Evolutionary conservation across 2,113 vertebrate genomes (phyloP).

Genomic region (Cheirogaleus medius): DNA sequence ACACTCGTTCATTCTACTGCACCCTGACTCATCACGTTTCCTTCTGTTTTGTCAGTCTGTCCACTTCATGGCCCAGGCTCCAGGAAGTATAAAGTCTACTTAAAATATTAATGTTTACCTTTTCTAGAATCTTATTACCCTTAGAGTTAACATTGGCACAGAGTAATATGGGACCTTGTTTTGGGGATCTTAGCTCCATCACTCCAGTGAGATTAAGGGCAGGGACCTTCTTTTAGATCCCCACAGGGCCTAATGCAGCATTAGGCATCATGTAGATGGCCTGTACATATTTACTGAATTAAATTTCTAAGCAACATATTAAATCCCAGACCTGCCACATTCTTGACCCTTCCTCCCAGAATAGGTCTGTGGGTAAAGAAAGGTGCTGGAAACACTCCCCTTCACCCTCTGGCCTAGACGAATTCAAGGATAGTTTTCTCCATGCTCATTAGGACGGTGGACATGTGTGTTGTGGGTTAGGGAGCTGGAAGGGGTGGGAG

Average conservation of each 20-base stretch:
- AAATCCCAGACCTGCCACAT: neutral
- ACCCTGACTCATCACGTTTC: neutral
- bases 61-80: neutral
- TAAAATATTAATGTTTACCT: conserved; percentile 26
- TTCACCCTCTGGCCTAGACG: neutral
- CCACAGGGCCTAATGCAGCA: neutral
- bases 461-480: neutral
- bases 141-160: neutral
- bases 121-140: neutral
- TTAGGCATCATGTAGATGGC: neutral
- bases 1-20: neutral
- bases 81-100: neutral
- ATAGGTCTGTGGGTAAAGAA: conserved; percentile 18
- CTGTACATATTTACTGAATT: neutral
- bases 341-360: neutral
- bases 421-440: neutral
- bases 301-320: neutral
- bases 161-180: neutral
- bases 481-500: neutral
- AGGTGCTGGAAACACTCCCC: neutral
- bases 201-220: neutral
- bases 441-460: neutral
- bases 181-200: neutral
- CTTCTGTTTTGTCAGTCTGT: neutral
- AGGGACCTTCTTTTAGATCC: neutral